Conservation (phyloP, 2,888 invertebrate genomes). For the Meandrusa payeni region DNA sequence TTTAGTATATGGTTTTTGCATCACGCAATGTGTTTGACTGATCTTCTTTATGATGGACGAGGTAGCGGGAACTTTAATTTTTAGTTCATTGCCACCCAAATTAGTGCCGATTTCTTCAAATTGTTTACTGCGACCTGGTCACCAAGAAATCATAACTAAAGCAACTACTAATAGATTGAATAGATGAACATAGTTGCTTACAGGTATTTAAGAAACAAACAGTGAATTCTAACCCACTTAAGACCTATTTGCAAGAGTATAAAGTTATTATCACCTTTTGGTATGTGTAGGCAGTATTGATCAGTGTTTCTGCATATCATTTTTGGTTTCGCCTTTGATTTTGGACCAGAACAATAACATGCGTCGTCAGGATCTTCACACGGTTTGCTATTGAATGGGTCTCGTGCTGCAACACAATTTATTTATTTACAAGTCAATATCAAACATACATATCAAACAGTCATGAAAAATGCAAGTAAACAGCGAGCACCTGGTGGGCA, state of each 20-base stretch:
- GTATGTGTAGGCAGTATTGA: constrained; percentile 68
- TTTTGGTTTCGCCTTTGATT: constrained; percentile 42
- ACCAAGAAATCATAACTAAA: constrained; percentile 61
- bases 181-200: constrained; percentile 25
- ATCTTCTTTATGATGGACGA: constrained; percentile 70
- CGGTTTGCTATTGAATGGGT: constrained; percentile 60
- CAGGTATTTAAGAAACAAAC: constrained; percentile 22
- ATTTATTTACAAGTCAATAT: background rate
- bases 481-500: constrained; percentile 52
- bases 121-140: constrained; percentile 71
- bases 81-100: constrained; percentile 68
- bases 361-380: constrained; percentile 63
- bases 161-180: constrained; percentile 17
- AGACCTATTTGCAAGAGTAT: background rate
- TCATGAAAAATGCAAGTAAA: too few relatives aligned
- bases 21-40: constrained; percentile 65
- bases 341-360: constrained; percentile 66
- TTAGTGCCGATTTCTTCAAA: constrained; percentile 72
- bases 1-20: constrained; percentile 60
- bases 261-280: constrained; percentile 56
- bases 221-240: constrained; percentile 1
- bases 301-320: constrained; percentile 67
- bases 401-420: constrained; percentile 38
- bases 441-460: too few relatives aligned
- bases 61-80: constrained; percentile 67